Evolutionary conservation across 2,113 vertebrate genomes (phyloP), one percentile per base, ranked within the genome.

Genomic region (Beaufortia kweichowensis): DNA sequence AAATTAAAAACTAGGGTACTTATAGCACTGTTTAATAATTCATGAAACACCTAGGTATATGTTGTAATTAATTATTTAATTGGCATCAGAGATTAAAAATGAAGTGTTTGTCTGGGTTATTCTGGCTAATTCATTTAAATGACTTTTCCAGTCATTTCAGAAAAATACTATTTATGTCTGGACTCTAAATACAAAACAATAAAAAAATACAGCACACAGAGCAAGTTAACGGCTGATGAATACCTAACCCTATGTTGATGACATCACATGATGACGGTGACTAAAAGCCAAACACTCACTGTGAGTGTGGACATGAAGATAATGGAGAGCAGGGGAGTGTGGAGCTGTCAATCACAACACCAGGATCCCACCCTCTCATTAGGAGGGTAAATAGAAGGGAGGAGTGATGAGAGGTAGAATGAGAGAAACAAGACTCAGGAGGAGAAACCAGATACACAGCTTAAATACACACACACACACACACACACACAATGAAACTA

Each of bases 351-450:
- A 85, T 98, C 96, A 96, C 84, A 74, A 48, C 43, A 60, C 77
- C 66, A 48, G 81, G 83, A 90, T 88, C 88, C 95, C 94, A 90
- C 96, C 96, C 93, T 89, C 95, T 97, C 94, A 95, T 98, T 98
- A 98, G 87, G 94, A 95, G 94, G 92, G 90, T 96, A 95, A 96
- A 96, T 94, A 96, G 93, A 94, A 92, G 92, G 89, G 74, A 88
- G 92, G 90, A 86, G 75, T 62, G 67, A 78, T 70, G 82, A 81
- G 79, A 83, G 75, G 76, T 28, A 21, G 48, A 61, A 46, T 11
- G 64, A 56, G 43, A 23, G 72, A 74, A 77, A 79, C 68, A 76
- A 59, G 17, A 79, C 55, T 77, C 46, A 69, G 81, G 73, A 74
- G 75, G 55, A 81, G 79, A 84, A 81, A 84, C 76, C 61, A 73